phyloP scores from a whole-genome alignment of 2,888 invertebrate species.

The Macaria notata region DNA sequence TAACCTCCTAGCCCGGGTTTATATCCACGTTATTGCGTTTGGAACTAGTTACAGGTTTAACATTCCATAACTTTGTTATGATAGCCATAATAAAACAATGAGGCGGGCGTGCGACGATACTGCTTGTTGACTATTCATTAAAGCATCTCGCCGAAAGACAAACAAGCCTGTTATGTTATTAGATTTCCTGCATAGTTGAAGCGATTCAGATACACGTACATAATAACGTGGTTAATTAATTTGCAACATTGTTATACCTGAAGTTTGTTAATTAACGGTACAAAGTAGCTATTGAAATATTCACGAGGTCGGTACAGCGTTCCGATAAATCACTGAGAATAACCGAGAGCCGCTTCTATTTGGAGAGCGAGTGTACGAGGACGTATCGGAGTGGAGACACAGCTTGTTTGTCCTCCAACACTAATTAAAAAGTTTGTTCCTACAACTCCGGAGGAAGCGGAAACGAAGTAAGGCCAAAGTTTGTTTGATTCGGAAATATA shows the following conservation, averaged over 20 bases:
- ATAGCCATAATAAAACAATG: conserved; percentile 55
- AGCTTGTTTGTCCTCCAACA: conserved; percentile 79
- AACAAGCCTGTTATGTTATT: conserved; percentile 72
- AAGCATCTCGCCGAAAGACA: conserved; percentile 68
- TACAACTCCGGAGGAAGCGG: conserved; percentile 65
- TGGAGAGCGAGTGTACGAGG: conserved; percentile 45
- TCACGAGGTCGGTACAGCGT: conserved; percentile 35
- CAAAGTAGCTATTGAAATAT: conserved; percentile 41
- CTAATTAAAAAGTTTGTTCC: conserved; percentile 82
- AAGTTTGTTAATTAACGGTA: conserved; percentile 46
- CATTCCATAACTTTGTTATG: conserved; percentile 33
- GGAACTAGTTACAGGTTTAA: conserved; percentile 27
- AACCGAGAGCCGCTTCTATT: conserved; percentile 41
- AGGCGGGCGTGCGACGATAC: conserved; percentile 52
- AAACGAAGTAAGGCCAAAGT: conserved; percentile 60
- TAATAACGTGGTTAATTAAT: conserved; percentile 54
- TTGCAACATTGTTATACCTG: conserved; percentile 40
- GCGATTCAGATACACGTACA: conserved; percentile 50
- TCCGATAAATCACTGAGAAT: conserved; percentile 53
- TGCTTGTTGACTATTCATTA: conserved; percentile 77
- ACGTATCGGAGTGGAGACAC: conserved; percentile 68
- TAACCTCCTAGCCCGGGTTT: conserved; percentile 6
- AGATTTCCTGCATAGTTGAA: conserved; percentile 62
- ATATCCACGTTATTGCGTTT: conserved; percentile 18
- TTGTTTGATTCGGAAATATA: conserved; percentile 65